A percentile compares a stretch with the other conserved stretches of the same genome.
phyloP scores from a whole-genome alignment of 1,140 invertebrate genomes.

The Lanistes nyassanus region DNA sequence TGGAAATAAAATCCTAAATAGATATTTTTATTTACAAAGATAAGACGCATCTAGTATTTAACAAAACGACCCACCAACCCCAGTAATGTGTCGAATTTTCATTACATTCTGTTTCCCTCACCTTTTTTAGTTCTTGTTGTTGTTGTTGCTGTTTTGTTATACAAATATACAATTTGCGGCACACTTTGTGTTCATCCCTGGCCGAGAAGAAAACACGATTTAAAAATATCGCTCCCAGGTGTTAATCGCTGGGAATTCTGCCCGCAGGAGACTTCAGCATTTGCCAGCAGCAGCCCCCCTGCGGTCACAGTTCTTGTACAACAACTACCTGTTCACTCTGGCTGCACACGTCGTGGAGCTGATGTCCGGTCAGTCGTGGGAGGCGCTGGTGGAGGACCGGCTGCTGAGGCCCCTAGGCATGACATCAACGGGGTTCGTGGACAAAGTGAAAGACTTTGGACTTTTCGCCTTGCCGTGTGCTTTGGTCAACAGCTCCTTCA shows the following conservation, averaged over 20 bases:
- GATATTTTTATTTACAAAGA: too few relatives aligned
- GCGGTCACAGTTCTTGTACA: conserved; percentile 55
- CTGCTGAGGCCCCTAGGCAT: conserved; percentile 54
- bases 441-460: conserved; percentile 29
- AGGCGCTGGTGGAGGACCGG: conserved; percentile 41
- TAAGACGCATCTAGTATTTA: not conserved
- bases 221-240: too few relatives aligned
- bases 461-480: conserved; percentile 53
- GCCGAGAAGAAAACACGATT: too few relatives aligned
- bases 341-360: conserved; percentile 58
- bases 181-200: too few relatives aligned
- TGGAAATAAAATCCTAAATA: too few relatives aligned
- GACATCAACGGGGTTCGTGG: conserved; percentile 49
- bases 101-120: not conserved
- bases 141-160: not conserved
- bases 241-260: not conserved
- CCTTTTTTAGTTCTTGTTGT: not conserved
- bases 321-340: conserved; percentile 61
- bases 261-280: conserved; percentile 49
- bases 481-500: conserved; percentile 40
- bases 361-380: conserved; percentile 51
- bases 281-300: conserved; percentile 44
- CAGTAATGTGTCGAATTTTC: not conserved
- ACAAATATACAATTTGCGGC: too few relatives aligned
- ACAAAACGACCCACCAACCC: not conserved